phyloP scores from a whole-genome alignment of 2,888 invertebrate genomes.

The Plagiodera versicolora region DNA sequence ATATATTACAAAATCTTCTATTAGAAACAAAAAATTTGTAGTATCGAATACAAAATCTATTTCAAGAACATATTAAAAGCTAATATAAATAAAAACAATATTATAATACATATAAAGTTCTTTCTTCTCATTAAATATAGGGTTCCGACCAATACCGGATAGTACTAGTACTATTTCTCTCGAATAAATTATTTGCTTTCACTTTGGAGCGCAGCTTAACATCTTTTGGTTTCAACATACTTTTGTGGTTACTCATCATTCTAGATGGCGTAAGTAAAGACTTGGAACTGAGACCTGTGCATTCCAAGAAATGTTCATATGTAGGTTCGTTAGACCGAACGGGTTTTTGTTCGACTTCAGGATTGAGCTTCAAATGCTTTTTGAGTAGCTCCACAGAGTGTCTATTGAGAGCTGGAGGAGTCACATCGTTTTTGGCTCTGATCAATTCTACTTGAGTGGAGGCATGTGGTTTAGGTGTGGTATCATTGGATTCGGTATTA shows the following conservation, averaged over 20 bases:
- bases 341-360: slow-evolving; percentile 35
- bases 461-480: slow-evolving; percentile 14
- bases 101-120: neutral
- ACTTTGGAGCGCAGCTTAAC: slow-evolving; percentile 74
- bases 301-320: slow-evolving; percentile 77
- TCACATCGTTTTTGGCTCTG: slow-evolving; percentile 42
- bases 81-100: neutral
- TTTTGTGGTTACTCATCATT: slow-evolving; percentile 73
- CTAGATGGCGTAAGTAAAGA: slow-evolving; percentile 71
- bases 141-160: slow-evolving; percentile 55
- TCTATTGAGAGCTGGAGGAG: slow-evolving; percentile 41
- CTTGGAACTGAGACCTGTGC: slow-evolving; percentile 78
- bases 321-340: slow-evolving; percentile 51
- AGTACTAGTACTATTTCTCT: slow-evolving; percentile 54
- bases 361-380: slow-evolving; percentile 44
- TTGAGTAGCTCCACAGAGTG: slow-evolving; percentile 48
- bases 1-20: neutral
- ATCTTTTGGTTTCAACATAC: slow-evolving; percentile 75
- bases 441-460: slow-evolving; percentile 45
- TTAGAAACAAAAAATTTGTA: neutral
- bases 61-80: neutral
- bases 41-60: neutral
- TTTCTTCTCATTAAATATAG: slow-evolving; percentile 41
- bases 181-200: slow-evolving; percentile 58
- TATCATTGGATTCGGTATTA: slow-evolving; percentile 11